Base-by-base conservation (phyloP, 2,113 vertebrate genomes). In the Oncorhynchus kisutch region DNA sequence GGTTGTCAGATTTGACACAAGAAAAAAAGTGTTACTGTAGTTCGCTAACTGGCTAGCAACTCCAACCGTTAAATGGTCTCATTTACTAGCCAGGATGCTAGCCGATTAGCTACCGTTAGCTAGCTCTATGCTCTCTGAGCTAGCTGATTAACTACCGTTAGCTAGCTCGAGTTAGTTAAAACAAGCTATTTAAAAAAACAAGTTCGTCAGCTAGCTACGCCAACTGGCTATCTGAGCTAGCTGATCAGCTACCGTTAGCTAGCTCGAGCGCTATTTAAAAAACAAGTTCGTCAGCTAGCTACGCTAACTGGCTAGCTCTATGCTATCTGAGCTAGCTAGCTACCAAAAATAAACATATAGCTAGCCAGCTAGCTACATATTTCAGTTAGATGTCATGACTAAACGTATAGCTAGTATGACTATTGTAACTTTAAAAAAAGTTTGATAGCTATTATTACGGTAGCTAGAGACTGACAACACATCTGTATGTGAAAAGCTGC, bases 41-140 rank as follows among this genome's bases (percentile, higher is more conserved):
- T 18, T 54, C 16, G 16, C 51, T 54, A 14, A 34, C 34, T 34
- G 51, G 51, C 51, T 4, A 24, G 60, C 60, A 64, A 20, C 18
- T n/a, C 59, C 1, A 34, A 8, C 89, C 86, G 90, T 84, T 31
- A 34, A 29, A 69, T 72, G 86, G 87, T 88, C 90, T 85, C 75
- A 81, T 69, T 81, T 85, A 90, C 80, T 91, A 90, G 88, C 90
- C 88, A 22, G 75, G 7, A 67, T 20, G 88, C 90, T 48, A 76
- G 84, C 75, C 66, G 66, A 31, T 31, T 29, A 29, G 29, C 29
- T 4, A 29, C 3, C 29, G 3, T 29, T 29, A 29, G 27, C 27
- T 29, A 29, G 3, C 27, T 29, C 25, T 27, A 67, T 20, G 88
- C 90, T 92, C 89, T 67, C 2, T 27, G 2, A 27, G 0, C 27